These are phyloP conservation scores for Teleopsis dalmanni DNA, from an alignment of 1,140 invertebrate genomes.

Conservation along the genomic window DNA sequence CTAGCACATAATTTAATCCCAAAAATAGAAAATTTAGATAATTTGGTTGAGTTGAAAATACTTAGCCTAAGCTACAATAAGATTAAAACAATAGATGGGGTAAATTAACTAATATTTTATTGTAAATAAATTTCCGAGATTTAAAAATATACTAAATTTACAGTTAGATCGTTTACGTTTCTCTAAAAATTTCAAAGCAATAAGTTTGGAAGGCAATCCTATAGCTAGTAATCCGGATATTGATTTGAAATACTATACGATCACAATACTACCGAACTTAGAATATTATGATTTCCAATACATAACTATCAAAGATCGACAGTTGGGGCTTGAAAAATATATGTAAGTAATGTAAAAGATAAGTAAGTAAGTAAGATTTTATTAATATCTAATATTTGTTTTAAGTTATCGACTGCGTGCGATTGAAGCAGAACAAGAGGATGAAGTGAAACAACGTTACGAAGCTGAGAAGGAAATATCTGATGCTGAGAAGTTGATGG, in stretches of 20 bases:
- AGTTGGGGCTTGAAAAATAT: slow-evolving; percentile 49
- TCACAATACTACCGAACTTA: slow-evolving; percentile 65
- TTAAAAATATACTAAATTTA: not conserved
- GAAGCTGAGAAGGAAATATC: slow-evolving; percentile 39
- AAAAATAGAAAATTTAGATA: slow-evolving; percentile 66
- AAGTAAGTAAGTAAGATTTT: too few species aligned
- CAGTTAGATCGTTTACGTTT: slow-evolving; percentile 70
- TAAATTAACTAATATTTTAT: slow-evolving; percentile 3
- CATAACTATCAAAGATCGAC: slow-evolving; percentile 53
- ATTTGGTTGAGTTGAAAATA: slow-evolving; percentile 62
- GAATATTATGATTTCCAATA: slow-evolving; percentile 74
- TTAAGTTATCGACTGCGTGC: too few species aligned
- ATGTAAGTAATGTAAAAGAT: slow-evolving; percentile 38
- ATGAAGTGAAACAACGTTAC: slow-evolving; percentile 47
- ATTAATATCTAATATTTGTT: too few species aligned
- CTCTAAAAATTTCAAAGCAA: slow-evolving; percentile 63
- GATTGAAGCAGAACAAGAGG: slow-evolving; percentile 47
- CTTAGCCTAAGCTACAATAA: slow-evolving; percentile 79
- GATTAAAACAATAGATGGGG: slow-evolving; percentile 2
- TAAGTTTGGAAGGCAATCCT: slow-evolving; percentile 77
- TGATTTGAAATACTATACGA: slow-evolving; percentile 58
- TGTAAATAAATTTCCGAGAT: not conserved
- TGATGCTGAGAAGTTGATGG: slow-evolving; percentile 45
- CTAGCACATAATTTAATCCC: slow-evolving; percentile 73
- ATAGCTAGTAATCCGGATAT: slow-evolving; percentile 56